phyloP scores from a whole-genome alignment of 2,113 vertebrate genomes.

The Lipophrys pholis region DNA sequence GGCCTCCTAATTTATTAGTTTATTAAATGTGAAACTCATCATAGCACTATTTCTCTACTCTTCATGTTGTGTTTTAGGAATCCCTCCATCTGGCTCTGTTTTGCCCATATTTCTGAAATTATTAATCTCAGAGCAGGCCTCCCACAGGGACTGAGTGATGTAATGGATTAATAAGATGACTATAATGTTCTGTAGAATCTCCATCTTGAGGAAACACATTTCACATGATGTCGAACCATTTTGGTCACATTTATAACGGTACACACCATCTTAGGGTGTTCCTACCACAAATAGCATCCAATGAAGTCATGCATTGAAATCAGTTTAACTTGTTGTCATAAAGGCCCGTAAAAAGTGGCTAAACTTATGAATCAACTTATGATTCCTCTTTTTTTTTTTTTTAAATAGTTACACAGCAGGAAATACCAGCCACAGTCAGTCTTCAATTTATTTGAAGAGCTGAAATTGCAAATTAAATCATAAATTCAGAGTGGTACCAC shows the following conservation, averaged over 20 bases:
- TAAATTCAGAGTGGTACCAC: too few relatives aligned
- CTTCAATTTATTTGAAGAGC: too few relatives aligned
- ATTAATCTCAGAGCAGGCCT: slow-evolving; percentile 69
- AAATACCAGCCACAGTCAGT: neutral
- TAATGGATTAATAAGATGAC: slow-evolving; percentile 84
- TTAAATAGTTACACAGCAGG: neutral
- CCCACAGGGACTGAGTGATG: slow-evolving; percentile 76
- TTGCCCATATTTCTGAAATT: slow-evolving; percentile 73
- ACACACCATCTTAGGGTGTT: neutral
- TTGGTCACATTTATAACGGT: slow-evolving; percentile 30
- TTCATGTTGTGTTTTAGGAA: slow-evolving; percentile 55
- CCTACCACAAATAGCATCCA: neutral
- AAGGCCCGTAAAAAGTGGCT: neutral
- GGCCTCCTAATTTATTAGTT: slow-evolving; percentile 73
- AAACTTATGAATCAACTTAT: neutral
- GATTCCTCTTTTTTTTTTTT: neutral
- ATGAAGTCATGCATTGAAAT: neutral
- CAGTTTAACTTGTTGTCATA: slow-evolving; percentile 20
- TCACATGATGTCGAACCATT: slow-evolving; percentile 58
- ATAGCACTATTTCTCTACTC: slow-evolving; percentile 46
- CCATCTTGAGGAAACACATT: slow-evolving; percentile 66
- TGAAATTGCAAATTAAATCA: too few relatives aligned
- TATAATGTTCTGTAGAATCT: slow-evolving; percentile 70
- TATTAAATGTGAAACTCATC: slow-evolving; percentile 75
- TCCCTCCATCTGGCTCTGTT: slow-evolving; percentile 54